Conservation (phyloP, 2,113 vertebrate genomes). For the Lophochroa leadbeateri region DNA sequence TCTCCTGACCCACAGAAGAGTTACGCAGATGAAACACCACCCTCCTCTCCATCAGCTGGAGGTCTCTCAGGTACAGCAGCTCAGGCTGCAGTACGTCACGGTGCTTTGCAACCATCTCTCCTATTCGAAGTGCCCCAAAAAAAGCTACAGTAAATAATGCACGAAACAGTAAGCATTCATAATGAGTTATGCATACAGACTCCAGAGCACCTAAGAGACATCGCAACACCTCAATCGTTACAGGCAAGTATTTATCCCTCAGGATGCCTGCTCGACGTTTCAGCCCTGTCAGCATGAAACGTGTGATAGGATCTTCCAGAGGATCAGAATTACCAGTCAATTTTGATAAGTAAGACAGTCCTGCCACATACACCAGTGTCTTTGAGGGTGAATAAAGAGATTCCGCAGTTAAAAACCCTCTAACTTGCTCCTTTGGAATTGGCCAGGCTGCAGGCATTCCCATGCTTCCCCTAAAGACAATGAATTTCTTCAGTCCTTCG, state of each 20-base stretch:
- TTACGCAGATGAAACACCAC: background rate
- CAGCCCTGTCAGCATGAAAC: background rate
- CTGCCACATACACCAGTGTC: background rate
- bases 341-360: constrained; percentile 33
- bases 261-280: background rate
- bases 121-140: constrained; percentile 26
- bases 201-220: constrained; percentile 42
- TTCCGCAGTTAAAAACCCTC: constrained; percentile 37
- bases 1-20: background rate
- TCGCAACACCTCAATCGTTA: constrained; percentile 27
- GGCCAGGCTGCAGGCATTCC: constrained; percentile 42
- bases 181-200: background rate
- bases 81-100: background rate
- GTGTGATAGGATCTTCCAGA: constrained; percentile 6
- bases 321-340: constrained; percentile 13
- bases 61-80: constrained; percentile 23
- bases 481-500: constrained; percentile 10
- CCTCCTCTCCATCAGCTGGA: background rate
- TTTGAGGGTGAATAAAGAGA: background rate
- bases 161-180: constrained; percentile 32
- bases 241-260: background rate
- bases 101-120: constrained; percentile 35
- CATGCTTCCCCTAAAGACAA: background rate
- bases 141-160: constrained; percentile 41
- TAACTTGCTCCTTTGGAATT: constrained; percentile 42